Evolutionary conservation across 2,888 invertebrate species (phyloP), one percentile per base, ranked within the genome.

Genomic region (Ennomos fuscantarius): DNA sequence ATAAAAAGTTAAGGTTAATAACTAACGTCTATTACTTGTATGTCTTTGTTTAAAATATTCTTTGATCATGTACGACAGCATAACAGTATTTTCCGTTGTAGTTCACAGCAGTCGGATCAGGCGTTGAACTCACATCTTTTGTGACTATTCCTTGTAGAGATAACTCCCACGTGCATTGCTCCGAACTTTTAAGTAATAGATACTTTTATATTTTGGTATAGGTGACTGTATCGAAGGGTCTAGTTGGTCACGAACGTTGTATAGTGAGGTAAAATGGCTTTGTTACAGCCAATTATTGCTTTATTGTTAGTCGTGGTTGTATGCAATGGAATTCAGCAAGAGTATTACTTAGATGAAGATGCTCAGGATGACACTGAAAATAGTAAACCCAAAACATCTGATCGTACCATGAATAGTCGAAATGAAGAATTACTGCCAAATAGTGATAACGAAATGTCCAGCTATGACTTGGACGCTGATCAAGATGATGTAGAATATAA

Each of bases 301-400:
- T 11, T 56, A 31, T 15, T 50, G 9, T 46, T 42, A 10, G 10
- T 42, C 46, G 9, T 49, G 10, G 36, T 2, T 33, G 13, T 45
- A 31, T 50, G 50, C 12, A 24, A 35, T 42, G 12, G 45, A 8
- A 56, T 61, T 50, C 42, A 33, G 33, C 58, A 55, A 12, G 61
- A 66, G 35, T 60, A 70, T 60, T 65, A 60, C 48, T 49, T 51
- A 9, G 65, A 68, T 53, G 62, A 56, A 48, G 58, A 62, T 2
- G 53, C 67, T 34, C 48, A 54, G 54, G 70, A 74, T 24, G 47
- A 62, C 37, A 50, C 61, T 9, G 60, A 65, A 43, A 34, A 61
- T 32, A 45, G 54, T 32, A 45, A 54, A 52, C 35, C 62, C 15
- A 43, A 56, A 55, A 36, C 55, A 47, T 47, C 59, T 47, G 37